These are phyloP conservation scores for Cryptoprocta ferox DNA, from an alignment of 2,797 vertebrate genomes.

Conservation along the genomic window DNA sequence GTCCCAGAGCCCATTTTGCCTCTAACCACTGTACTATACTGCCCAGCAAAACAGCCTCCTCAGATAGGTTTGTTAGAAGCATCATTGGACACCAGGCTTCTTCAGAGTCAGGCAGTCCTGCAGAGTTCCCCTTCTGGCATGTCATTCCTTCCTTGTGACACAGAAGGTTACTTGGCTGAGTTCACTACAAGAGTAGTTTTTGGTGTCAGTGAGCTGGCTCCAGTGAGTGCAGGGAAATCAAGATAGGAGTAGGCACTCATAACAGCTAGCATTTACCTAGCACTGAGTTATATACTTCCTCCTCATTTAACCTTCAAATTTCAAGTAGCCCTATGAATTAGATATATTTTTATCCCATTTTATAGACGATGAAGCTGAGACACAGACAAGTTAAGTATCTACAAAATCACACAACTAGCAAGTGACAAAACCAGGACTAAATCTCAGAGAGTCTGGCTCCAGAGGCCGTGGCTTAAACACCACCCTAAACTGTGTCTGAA, in stretches of 20 bases:
- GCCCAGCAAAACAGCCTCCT: not conserved
- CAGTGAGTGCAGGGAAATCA: not conserved
- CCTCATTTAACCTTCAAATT: not conserved
- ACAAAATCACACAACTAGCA: not conserved
- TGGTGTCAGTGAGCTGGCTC: not conserved
- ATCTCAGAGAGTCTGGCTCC: not conserved
- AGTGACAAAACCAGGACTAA: not conserved
- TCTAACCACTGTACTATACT: not conserved
- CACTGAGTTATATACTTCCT: too few species aligned
- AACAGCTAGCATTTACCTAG: not conserved
- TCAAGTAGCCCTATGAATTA: not conserved
- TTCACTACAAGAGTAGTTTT: not conserved
- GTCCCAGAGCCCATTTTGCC: not conserved
- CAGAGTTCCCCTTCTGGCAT: not conserved
- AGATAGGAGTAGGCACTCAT: not conserved
- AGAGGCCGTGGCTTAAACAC: not conserved
- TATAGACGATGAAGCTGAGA: not conserved
- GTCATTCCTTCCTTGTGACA: not conserved
- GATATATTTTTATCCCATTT: not conserved
- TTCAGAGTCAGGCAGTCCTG: not conserved
- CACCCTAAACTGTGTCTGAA: not conserved
- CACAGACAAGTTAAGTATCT: not conserved
- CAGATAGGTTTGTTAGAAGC: not conserved
- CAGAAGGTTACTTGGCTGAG: not conserved
- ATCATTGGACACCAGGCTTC: not conserved